Evolutionary conservation across 2,797 vertebrate species (phyloP).

Genomic region (Paramormyrops hopkinsi): DNA sequence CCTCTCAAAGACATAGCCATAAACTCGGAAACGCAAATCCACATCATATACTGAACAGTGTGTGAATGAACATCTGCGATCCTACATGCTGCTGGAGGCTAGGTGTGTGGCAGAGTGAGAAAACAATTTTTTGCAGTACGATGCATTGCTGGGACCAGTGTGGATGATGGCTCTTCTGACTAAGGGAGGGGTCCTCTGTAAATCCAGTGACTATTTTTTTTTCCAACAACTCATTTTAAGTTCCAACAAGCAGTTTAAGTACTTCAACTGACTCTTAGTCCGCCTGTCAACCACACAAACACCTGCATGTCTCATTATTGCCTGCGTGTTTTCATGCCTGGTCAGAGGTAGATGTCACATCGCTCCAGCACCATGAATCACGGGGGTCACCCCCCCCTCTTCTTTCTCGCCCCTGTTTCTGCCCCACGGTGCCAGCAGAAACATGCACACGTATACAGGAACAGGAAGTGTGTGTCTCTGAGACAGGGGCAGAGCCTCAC

Average conservation of each 20-base stretch:
- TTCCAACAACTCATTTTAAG: background rate
- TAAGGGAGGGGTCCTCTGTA: background rate
- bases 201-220: background rate
- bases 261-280: background rate
- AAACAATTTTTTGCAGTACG: slow-evolving; percentile 23
- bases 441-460: slow-evolving; percentile 2
- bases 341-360: slow-evolving; percentile 51
- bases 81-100: background rate
- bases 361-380: slow-evolving; percentile 11
- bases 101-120: slow-evolving; percentile 1
- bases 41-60: background rate
- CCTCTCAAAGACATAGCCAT: background rate
- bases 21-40: background rate
- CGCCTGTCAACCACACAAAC: background rate
- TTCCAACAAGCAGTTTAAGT: background rate
- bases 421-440: background rate
- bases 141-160: slow-evolving; percentile 15
- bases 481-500: slow-evolving; percentile 19
- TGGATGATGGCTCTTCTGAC: background rate
- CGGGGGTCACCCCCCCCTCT: slow-evolving; percentile 30
- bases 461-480: background rate
- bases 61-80: background rate
- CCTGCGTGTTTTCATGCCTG: slow-evolving; percentile 31
- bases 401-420: background rate
- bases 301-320: slow-evolving; percentile 21